Base-by-base conservation (phyloP, 2,888 invertebrate species). In the Julus scandinavius region DNA sequence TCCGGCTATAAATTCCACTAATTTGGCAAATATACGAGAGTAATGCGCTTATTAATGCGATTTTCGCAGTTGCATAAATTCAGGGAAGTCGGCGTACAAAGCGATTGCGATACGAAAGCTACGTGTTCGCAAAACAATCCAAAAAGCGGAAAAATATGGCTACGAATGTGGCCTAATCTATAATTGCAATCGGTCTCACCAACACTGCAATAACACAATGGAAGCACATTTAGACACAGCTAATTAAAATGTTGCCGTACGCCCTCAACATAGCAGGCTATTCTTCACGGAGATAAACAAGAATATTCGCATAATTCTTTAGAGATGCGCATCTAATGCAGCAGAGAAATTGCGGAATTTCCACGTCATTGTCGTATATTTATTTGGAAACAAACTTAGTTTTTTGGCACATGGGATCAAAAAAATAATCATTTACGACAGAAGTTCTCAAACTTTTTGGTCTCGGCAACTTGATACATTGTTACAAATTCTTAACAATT, bases 1-100 rank as follows among this genome's bases (percentile, higher is more conserved):
- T 63, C 63, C 63, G 63, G 63, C 63, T 63, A 63, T 63, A 63
- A 63, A 63, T 63, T 63, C 63, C 63, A 63, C 63, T 63, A 63
- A 63, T 63, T 63, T 63, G 63, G n/a, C 63, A 63, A 63, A 63
- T 63, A 17, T 63, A 63, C 63, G n/a, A 54, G 63, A 63, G 63
- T 63, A 63, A 63, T 63, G 63, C 63, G 63, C 63, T 63, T 63
- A 63, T 63, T 63, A 63, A 63, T 63, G 63, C 63, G 63, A 63
- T 63, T n/a, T 63, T 63, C 63, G 63, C 63, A n/a, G n/a, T n/a
- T 63, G 63, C n/a, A n/a, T 63, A n/a, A 63, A 63, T 63, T 63
- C 63, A n/a, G 63, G 63, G n/a, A 63, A 63, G 17, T 7, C n/a
- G n/a, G 63, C n/a, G 63, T 17, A 63, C 15, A 58, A 58, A 58